Evolutionary conservation across 2,113 vertebrate species (phyloP).

Genomic region (Cnemophilus loriae): DNA sequence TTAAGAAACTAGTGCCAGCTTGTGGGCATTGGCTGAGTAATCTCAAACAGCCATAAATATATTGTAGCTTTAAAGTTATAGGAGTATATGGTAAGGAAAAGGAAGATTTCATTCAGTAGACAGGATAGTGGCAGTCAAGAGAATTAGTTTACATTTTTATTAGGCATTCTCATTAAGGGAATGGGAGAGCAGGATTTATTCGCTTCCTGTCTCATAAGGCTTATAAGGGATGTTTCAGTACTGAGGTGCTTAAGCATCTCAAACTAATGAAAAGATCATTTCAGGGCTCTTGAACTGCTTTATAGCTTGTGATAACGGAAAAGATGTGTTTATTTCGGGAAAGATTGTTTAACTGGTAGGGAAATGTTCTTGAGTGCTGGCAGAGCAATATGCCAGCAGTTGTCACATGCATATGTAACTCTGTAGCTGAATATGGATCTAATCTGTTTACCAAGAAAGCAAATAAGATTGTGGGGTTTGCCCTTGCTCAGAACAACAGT

Average conservation of each 20-base stretch:
- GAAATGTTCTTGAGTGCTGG: conserved; percentile 8
- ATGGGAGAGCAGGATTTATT: conserved; percentile 25
- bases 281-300: conserved; percentile 43
- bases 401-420: not conserved
- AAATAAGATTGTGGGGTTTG: not conserved
- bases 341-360: conserved; percentile 31
- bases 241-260: conserved; percentile 24
- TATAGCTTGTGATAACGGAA: conserved; percentile 21
- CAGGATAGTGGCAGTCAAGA: not conserved
- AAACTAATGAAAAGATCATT: conserved; percentile 63
- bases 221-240: conserved; percentile 37
- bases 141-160: conserved; percentile 52
- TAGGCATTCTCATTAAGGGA: conserved; percentile 47
- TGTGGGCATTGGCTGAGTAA: not conserved
- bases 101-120: conserved; percentile 14
- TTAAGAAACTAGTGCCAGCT: not conserved
- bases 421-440: not conserved
- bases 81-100: not conserved
- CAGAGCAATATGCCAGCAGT: not conserved
- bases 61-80: conserved; percentile 27
- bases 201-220: not conserved
- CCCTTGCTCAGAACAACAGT: not conserved
- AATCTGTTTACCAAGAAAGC: conserved; percentile 6
- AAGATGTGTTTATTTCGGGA: conserved; percentile 47
- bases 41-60: not conserved